Percentiles rank a stretch among this genome's conserved stretches.
Conservation (phyloP, 2,888 invertebrate species). For the Agelastica alni region DNA sequence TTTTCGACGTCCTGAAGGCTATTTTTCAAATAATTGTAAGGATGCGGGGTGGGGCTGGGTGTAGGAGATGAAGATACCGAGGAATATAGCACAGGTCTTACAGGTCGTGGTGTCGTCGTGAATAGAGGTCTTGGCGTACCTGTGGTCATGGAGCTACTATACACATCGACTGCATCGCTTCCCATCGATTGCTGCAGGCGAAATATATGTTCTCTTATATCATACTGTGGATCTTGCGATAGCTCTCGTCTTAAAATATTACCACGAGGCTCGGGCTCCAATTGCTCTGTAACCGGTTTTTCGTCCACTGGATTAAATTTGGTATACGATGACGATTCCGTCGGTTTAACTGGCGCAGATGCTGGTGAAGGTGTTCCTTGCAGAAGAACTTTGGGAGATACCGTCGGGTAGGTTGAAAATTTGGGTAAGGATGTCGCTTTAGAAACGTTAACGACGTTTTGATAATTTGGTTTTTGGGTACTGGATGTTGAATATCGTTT, state of each 20-base stretch:
- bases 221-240: conserved; percentile 59
- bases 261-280: conserved; percentile 57
- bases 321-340: conserved; percentile 46
- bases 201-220: conserved; percentile 60
- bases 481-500: conserved; percentile 60
- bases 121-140: conserved; percentile 69
- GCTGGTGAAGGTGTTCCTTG: conserved; percentile 46
- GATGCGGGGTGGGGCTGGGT: conserved; percentile 40
- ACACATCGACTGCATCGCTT: conserved; percentile 71
- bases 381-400: conserved; percentile 51
- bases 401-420: conserved; percentile 50
- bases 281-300: conserved; percentile 63
- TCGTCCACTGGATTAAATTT: conserved; percentile 48
- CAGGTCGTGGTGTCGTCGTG: conserved; percentile 66
- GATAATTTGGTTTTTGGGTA: conserved; percentile 45
- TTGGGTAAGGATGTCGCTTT: conserved; percentile 51
- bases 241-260: conserved; percentile 68
- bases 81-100: conserved; percentile 55
- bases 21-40: conserved; percentile 40
- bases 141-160: conserved; percentile 67
- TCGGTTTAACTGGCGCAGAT: conserved; percentile 43
- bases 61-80: conserved; percentile 44
- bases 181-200: conserved; percentile 64
- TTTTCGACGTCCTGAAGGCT: conserved; percentile 33
- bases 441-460: conserved; percentile 46